These are phyloP conservation scores for Saccostrea glomerata DNA, from an alignment of 1,140 invertebrate genomes.

Conservation along the genomic window DNA sequence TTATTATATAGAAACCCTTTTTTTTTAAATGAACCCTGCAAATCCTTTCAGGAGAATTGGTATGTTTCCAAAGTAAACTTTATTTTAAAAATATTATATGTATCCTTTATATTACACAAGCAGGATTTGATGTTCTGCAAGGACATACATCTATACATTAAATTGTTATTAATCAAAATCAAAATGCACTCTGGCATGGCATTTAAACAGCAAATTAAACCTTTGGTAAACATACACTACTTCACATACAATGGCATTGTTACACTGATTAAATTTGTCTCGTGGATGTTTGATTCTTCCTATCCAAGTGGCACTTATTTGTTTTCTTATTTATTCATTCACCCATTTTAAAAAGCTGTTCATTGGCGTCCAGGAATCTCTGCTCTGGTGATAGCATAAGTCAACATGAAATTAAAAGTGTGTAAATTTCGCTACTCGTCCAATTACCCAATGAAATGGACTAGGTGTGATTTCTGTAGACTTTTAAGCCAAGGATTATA, in stretches of 20 bases:
- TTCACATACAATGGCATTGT: conserved; percentile 25
- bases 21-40: neutral
- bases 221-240: conserved; percentile 29
- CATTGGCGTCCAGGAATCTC: neutral
- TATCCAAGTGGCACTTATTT: conserved; percentile 8
- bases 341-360: conserved; percentile 10
- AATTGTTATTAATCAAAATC: conserved; percentile 25
- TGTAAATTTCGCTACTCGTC: conserved; percentile 31
- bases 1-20: neutral
- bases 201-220: conserved; percentile 27
- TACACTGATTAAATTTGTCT: conserved; percentile 19
- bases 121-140: neutral
- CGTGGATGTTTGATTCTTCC: neutral
- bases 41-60: neutral
- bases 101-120: neutral
- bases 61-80: conserved; percentile 20
- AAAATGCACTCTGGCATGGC: neutral
- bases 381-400: neutral
- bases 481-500: conserved; percentile 31
- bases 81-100: neutral
- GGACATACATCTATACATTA: neutral
- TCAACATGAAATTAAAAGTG: conserved; percentile 25
- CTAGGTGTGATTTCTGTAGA: conserved; percentile 27
- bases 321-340: conserved; percentile 12
- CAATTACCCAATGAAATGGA: conserved; percentile 34